Evolutionary conservation across 2,113 vertebrate genomes (phyloP), one percentile per base, ranked within the genome.

Genomic region (Smithornis capensis): DNA sequence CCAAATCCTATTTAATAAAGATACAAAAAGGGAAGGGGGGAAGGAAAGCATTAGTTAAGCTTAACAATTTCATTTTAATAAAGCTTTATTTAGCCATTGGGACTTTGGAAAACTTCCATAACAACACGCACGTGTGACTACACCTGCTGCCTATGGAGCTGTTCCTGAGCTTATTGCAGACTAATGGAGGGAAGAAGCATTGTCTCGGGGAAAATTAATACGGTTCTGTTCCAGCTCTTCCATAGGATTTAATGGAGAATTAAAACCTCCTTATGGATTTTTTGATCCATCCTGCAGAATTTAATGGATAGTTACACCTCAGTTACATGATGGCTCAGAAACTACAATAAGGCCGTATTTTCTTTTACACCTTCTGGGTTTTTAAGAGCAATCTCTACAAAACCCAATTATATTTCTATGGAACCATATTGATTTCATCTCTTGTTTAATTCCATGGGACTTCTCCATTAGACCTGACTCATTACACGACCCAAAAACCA

Each of bases 1-100:
- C 99, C 99, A 95, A 99, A 99, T 97, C 99, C 99, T 99, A 80
- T 90, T 90, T 56, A 91, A 90, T 60, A 80, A 78, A 91, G 95
- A 92, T 6, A 78, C 68, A 87, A 52, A 89, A 55, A 53, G 57
- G 89, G 64, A 62, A 80, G 24, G 64, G n/a, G 89, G 33, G 18
- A 73, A 95, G 62, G 71, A 84, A 67, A 70, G n/a, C 14, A 5
- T 86, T 16, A 89, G 71, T 55, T 16, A 59, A 35, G 19, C 25
- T 29, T 21, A 45, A 65, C 4, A 9, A 40, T 55, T 78, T 50
- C 33, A 13, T 53, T 67, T 35, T 8, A 70, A 65, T n/a, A 33
- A 82, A 90, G 62, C 64, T 21, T 44, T 12, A n/a, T 44, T 63
- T 50, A n/a, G 75, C 49, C 35, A 3, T 1, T 28, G 82, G 47